Evolutionary conservation across 2,797 vertebrate genomes (phyloP).

Genomic region (Chiloscyllium punctatum): DNA sequence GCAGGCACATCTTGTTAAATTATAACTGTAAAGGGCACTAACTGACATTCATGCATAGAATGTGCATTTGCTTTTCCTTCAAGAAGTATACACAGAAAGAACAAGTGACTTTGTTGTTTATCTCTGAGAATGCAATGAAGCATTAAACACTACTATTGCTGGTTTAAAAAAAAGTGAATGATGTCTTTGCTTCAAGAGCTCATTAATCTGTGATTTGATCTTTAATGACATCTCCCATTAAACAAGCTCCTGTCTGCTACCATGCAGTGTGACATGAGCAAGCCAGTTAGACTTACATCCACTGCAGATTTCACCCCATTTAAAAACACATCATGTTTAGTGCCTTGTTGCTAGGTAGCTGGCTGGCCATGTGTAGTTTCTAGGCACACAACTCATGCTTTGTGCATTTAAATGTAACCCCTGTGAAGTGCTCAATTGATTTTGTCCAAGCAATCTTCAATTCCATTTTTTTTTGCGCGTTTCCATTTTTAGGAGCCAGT

Average conservation of each 20-base stretch:
- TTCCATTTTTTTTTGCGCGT: constrained; percentile 40
- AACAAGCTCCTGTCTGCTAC: not conserved
- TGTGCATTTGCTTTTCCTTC: not conserved
- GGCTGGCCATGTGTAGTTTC: constrained; percentile 43
- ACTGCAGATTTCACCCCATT: constrained; percentile 43
- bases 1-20: not conserved
- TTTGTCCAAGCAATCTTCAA: constrained; percentile 42
- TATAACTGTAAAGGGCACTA: not conserved
- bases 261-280: constrained; percentile 38
- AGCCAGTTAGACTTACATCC: constrained; percentile 40
- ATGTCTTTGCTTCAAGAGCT: not conserved
- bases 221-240: not conserved
- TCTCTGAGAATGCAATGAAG: not conserved
- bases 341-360: constrained; percentile 52
- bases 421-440: constrained; percentile 41
- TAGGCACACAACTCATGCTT: constrained; percentile 39
- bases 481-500: constrained; percentile 40
- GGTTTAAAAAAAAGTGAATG: not conserved
- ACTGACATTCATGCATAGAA: not conserved
- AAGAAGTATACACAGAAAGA: not conserved
- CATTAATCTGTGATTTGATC: not conserved
- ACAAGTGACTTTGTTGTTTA: not conserved
- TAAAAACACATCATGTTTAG: constrained; percentile 40
- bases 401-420: constrained; percentile 46
- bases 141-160: not conserved